phyloP scores from a whole-genome alignment of 2,797 vertebrate species.

The Sylvilagus floridanus region DNA sequence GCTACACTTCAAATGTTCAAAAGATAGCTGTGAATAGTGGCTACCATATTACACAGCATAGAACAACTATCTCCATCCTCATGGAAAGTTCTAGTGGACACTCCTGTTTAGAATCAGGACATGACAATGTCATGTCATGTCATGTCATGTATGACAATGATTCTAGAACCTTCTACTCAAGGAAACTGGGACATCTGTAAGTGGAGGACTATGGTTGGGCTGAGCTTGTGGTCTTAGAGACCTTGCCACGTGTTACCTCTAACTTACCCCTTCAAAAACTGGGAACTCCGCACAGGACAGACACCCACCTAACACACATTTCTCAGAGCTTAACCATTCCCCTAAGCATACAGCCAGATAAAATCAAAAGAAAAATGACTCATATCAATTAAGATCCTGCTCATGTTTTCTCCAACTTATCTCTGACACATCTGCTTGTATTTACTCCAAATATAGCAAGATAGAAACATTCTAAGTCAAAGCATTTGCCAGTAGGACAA shows the following conservation, averaged over 20 bases:
- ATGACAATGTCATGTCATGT: too few relatives aligned
- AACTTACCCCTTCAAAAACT: background rate
- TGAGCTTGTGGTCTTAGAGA: background rate
- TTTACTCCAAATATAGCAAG: constrained; percentile 60
- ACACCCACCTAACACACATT: background rate
- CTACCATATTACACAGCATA: background rate
- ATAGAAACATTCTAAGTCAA: constrained; percentile 40
- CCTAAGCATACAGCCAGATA: background rate
- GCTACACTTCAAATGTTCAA: background rate
- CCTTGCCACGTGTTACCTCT: background rate
- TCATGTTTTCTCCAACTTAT: constrained; percentile 36
- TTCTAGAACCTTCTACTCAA: background rate
- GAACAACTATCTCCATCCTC: background rate
- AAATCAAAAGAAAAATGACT: constrained; percentile 41
- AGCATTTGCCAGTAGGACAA: background rate
- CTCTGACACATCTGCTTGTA: constrained; percentile 59
- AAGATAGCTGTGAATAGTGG: background rate
- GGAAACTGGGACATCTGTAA: background rate
- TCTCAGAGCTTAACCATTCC: background rate
- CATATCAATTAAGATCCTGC: constrained; percentile 29
- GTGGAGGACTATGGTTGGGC: background rate
- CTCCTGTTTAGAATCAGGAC: background rate
- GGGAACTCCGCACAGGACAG: background rate
- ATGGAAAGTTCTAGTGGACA: background rate
- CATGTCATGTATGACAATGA: background rate